Base-by-base conservation (phyloP, 2,797 vertebrate species). In the Valencia hispanica region DNA sequence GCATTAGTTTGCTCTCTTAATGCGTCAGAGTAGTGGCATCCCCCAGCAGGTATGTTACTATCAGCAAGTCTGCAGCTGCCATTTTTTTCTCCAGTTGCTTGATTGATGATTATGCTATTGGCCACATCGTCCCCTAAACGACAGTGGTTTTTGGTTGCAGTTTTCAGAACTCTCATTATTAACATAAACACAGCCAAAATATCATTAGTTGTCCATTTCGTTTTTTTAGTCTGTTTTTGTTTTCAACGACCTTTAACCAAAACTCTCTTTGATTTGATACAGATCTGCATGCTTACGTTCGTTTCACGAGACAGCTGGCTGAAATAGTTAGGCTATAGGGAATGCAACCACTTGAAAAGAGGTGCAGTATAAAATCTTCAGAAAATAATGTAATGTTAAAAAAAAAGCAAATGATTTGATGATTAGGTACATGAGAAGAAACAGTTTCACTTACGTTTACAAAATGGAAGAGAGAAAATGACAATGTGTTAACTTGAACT, bases 1-100 rank as follows among this genome's bases (percentile, higher is more conserved):
- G 90, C 79, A 74, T 90, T 88, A 88, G 77, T 59, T 78, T 88
- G 82, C 72, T 79, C 84, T 89, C 80, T 86, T 39, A 85, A 63
- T 86, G 81, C 79, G 90, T 84, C 78, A 68, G 74, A 70, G 74
- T 77, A 68, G 76, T 68, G 84, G 87, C 82, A 90, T 83, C 59
- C 85, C 85, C 84, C 36, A 43, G 65, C 39, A 43, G 65, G 65
- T 68, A 68, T 68, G 65, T 68, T n/a, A 68, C 22, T 17, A 43
- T 41, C 65, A 68, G 39, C 11, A 1, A 59, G 74, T 73, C 75
- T 75, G 78, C 50, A 72, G 78, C 70, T 34, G 30, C 78, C 53
- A 36, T 57, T 74, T 59, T 41, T 68, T 68, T 22, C 39, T 68
- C 65, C 65, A 43, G 39, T 15, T 68, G 65, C 39, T 68, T 41